Evolutionary conservation across 2,888 invertebrate genomes (phyloP), one percentile per base, ranked within the genome.

Genomic region (Acrobasis suavella): DNA sequence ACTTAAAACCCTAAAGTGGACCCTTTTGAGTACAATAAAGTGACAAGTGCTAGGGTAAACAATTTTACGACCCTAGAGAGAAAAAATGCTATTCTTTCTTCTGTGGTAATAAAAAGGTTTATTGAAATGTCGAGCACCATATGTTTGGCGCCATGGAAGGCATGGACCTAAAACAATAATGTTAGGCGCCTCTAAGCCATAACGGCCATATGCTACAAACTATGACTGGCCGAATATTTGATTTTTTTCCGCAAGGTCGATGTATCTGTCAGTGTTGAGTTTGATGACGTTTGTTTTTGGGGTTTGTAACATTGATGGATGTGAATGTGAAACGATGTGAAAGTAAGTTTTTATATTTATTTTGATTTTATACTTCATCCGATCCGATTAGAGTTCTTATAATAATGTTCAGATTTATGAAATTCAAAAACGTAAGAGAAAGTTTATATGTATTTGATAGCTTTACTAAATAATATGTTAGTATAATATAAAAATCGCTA

Each of bases 61-160:
- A 90, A 83, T 42, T 60, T 88, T 84, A 87, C 80, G 80, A 83
- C 77, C 66, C 67, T 66, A 72, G 74, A 69, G 68, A 79, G 81
- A 82, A 78, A 73, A 80, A 76, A 80, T 80, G 82, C 78, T 79
- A 76, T 81, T 83, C 74, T 74, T 76, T 82, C 76, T 42, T 51
- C 17, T 54, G 39, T 37, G 22, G 46, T 52, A 61, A 61, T 54
- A 59, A 59, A 59, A 59, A 49, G 32, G 61, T 54, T 59, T 59
- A 59, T 59, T 59, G 50, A 61, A 61, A 54, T 74, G 73, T 80
- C 77, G 75, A 80, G 74, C 81, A 76, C 79, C 89, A 88, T 88
- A 78, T 88, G 90, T 76, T 82, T 81, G 91, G 90, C 91, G 91
- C 91, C 91, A 82, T 76, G 79, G 78, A 75, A 81, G 91, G 91